Evolutionary conservation across 1,140 invertebrate genomes (phyloP).

Genomic region (Drosophila mauritiana): DNA sequence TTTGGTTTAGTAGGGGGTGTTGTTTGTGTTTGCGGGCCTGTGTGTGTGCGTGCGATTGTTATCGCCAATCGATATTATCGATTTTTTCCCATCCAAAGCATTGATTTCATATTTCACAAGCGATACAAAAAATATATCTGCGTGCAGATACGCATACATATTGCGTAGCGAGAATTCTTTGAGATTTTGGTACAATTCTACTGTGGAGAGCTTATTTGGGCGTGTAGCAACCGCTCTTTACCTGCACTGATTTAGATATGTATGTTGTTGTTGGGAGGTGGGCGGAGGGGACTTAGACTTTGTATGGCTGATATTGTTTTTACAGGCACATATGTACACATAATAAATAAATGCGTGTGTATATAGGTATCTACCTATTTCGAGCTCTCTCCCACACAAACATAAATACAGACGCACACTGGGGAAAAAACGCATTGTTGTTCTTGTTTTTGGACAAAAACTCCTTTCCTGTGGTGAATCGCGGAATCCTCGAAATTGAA

Average conservation of each 20-base stretch:
- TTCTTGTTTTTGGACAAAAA: slow-evolving; percentile 39
- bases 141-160: slow-evolving; percentile 28
- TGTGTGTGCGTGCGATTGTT: slow-evolving; percentile 19
- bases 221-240: slow-evolving; percentile 49
- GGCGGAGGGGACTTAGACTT: slow-evolving; percentile 26
- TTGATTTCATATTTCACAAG: slow-evolving; percentile 22
- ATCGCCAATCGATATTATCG: slow-evolving; percentile 73
- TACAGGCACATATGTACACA: slow-evolving; percentile 16
- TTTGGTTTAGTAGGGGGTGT: slow-evolving; percentile 10
- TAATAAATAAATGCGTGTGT: slow-evolving; percentile 10
- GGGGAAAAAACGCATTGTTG: slow-evolving; percentile 68
- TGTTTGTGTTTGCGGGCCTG: slow-evolving; percentile 9
- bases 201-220: slow-evolving; percentile 40
- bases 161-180: slow-evolving; percentile 17
- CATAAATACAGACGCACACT: slow-evolving; percentile 41
- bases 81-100: slow-evolving; percentile 52
- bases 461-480: slow-evolving; percentile 6
- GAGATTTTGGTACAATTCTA: slow-evolving; percentile 70
- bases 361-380: slow-evolving; percentile 24
- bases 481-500: slow-evolving; percentile 27
- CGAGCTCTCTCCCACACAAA: slow-evolving; percentile 30
- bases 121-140: slow-evolving; percentile 2
- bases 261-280: slow-evolving; percentile 8
- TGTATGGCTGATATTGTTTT: slow-evolving; percentile 60
- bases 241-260: slow-evolving; percentile 61